Evolutionary conservation across 2,888 invertebrate species (phyloP).

Genomic region (Dicycla oo): DNA sequence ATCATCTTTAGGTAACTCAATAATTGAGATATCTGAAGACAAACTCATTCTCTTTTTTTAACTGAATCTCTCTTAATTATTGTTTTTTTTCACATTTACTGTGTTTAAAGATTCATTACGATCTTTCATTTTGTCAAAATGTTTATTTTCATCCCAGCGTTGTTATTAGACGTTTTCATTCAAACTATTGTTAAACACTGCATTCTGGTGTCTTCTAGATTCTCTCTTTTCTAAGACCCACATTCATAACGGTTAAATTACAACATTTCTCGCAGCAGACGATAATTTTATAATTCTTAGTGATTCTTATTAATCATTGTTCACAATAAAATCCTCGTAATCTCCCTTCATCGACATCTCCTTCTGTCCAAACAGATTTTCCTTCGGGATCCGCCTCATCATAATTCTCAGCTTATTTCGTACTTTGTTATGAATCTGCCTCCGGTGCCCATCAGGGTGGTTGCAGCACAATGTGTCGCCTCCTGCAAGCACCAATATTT

Average conservation of each 20-base stretch:
- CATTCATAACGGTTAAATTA: conserved; percentile 12
- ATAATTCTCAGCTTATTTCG: conserved; percentile 77
- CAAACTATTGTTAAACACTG: neutral
- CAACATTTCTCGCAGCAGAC: neutral
- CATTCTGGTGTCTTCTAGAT: neutral
- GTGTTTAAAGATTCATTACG: neutral
- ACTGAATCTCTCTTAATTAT: neutral
- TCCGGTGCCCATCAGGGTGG: conserved; percentile 81
- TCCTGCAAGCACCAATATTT: conserved; percentile 86
- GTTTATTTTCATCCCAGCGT: neutral
- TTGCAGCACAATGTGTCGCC: conserved; percentile 81
- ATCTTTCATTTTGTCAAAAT: neutral
- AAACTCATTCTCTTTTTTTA: too few species aligned
- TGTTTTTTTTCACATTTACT: neutral
- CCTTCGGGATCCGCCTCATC: conserved; percentile 78
- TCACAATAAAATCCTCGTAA: conserved; percentile 85
- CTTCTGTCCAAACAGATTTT: conserved; percentile 77
- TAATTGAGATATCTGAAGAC: too few species aligned
- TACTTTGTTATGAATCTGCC: conserved; percentile 79
- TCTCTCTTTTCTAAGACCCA: neutral
- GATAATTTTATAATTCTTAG: neutral
- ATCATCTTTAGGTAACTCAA: neutral
- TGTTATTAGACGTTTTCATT: neutral
- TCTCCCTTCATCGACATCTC: conserved; percentile 75
- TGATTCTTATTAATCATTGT: conserved; percentile 79